Percentiles rank a stretch among this genome's conserved stretches.
phyloP scores from a whole-genome alignment of 2,113 vertebrate genomes.

The Pionites leucogaster region DNA sequence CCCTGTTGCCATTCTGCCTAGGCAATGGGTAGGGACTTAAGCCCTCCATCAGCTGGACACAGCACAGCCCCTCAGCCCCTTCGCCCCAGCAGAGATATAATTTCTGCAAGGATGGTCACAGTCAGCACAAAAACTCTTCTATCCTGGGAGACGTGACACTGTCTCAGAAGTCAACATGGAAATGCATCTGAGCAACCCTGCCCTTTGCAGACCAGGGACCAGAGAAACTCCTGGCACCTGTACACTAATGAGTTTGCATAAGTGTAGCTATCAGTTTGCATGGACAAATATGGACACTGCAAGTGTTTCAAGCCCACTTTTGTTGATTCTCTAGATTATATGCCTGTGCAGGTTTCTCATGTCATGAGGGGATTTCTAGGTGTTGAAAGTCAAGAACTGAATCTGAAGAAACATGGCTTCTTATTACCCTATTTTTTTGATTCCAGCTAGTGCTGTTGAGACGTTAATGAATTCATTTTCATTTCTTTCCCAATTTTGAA shows the following conservation, averaged over 20 bases:
- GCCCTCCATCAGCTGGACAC: not conserved
- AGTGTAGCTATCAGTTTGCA: not conserved
- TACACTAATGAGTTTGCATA: not conserved
- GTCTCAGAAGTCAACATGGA: not conserved
- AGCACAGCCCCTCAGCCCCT: fast-evolving
- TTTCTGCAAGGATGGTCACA: not conserved
- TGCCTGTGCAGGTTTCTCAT: not conserved
- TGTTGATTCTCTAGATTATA: not conserved
- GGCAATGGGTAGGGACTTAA: fast-evolving
- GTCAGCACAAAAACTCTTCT: not conserved
- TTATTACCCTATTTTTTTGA: not conserved
- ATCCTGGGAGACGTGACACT: not conserved
- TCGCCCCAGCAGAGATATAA: not conserved
- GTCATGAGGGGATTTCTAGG: not conserved
- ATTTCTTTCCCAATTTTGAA: not conserved
- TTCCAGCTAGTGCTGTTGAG: not conserved
- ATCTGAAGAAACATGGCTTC: not conserved
- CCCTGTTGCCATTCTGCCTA: not conserved
- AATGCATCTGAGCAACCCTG: not conserved
- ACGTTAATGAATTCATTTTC: not conserved
- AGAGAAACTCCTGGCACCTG: not conserved
- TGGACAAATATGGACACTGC: not conserved
- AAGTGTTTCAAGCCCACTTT: not conserved
- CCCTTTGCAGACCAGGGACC: not conserved
- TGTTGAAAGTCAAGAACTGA: not conserved